Percentiles rank a stretch among this genome's conserved stretches.
These are phyloP conservation scores for Diuraphis noxia DNA, from an alignment of 1,140 invertebrate genomes.

Conservation along the genomic window DNA sequence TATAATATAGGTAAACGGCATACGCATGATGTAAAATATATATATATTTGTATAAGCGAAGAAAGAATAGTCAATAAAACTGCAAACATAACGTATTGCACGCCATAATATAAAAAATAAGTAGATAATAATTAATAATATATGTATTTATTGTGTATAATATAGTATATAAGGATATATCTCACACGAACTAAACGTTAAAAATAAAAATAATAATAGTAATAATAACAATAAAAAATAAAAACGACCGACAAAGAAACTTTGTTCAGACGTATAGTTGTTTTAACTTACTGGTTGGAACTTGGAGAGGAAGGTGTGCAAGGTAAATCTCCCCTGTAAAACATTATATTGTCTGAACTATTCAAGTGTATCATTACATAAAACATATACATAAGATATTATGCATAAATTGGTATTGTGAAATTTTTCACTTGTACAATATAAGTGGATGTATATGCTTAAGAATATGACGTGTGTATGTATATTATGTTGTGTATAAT, in stretches of 20 bases:
- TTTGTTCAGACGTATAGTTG: background rate
- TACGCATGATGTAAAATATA: background rate
- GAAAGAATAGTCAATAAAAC: background rate
- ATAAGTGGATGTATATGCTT: background rate
- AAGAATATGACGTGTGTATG: background rate
- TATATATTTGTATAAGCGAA: background rate
- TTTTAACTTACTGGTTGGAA: constrained; percentile 48
- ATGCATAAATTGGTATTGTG: constrained; percentile 48
- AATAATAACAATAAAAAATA: background rate
- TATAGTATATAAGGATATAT: background rate
- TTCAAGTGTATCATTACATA: constrained; percentile 45
- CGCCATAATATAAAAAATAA: background rate
- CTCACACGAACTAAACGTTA: background rate
- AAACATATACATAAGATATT: constrained; percentile 48
- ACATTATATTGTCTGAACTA: constrained; percentile 43
- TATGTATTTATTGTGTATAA: background rate
- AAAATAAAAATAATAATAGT: background rate
- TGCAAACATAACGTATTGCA: background rate
- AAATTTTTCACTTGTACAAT: constrained; percentile 11
- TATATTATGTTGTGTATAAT: background rate
- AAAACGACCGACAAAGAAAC: constrained; percentile 15
- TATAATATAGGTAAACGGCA: background rate
- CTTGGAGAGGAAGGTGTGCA: constrained; percentile 48
- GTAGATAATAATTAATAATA: background rate
- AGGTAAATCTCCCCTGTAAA: constrained; percentile 53